These are phyloP conservation scores for Carassius auratus DNA, from an alignment of 2,113 vertebrate genomes.

Conservation along the genomic window DNA sequence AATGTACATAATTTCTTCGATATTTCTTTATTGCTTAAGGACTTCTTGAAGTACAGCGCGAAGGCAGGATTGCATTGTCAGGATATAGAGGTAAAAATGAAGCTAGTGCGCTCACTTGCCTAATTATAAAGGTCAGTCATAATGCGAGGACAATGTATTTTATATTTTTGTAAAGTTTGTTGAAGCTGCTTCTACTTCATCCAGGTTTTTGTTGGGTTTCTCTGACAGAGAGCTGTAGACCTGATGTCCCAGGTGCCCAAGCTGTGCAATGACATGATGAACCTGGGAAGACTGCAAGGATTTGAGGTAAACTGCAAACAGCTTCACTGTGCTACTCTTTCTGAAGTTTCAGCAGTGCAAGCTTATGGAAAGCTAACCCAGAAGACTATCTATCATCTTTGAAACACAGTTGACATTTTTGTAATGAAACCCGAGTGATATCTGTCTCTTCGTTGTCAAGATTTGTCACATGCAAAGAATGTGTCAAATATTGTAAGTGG, in stretches of 20 bases:
- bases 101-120: neutral
- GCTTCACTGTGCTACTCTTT: neutral
- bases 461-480: neutral
- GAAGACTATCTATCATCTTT: neutral
- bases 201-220: neutral
- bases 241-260: slow-evolving; percentile 99
- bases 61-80: slow-evolving; percentile 94
- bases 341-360: neutral
- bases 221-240: slow-evolving; percentile 83
- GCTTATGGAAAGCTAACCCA: neutral
- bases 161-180: neutral
- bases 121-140: neutral
- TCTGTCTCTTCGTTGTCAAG: neutral
- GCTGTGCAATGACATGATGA: slow-evolving; percentile 99
- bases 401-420: neutral
- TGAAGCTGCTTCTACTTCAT: neutral
- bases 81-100: slow-evolving; percentile 85
- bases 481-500: neutral
- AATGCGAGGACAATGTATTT: neutral
- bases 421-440: neutral
- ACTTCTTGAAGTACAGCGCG: slow-evolving; percentile 91
- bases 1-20: neutral
- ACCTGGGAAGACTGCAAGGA: slow-evolving; percentile 94
- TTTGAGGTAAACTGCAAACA: slow-evolving; percentile 84
- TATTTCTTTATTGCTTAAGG: slow-evolving; percentile 73